A percentile compares a stretch with the other conserved stretches of the same genome.
These are phyloP conservation scores for Lycaon pictus DNA, from an alignment of 2,113 vertebrate genomes.

Conservation along the genomic window DNA sequence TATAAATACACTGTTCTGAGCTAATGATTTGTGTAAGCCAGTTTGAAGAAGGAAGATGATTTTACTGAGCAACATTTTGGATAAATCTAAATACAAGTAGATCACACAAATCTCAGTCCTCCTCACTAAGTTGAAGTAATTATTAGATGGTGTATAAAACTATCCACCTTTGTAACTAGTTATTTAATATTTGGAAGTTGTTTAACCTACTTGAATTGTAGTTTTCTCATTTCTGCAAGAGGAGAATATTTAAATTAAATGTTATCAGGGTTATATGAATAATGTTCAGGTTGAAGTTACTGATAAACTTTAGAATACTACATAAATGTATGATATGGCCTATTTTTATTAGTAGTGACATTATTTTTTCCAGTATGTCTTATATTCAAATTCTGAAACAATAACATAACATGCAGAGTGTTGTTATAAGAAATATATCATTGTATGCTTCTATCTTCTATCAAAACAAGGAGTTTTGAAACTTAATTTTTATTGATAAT, in stretches of 20 bases:
- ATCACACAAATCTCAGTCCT: background rate
- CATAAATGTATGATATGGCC: background rate
- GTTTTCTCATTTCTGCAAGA: slow-evolving; percentile 7
- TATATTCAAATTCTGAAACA: slow-evolving; percentile 8
- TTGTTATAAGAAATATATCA: background rate
- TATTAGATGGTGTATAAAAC: background rate
- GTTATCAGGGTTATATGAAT: background rate
- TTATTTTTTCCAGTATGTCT: slow-evolving; percentile 17
- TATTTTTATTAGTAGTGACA: background rate
- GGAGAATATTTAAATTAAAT: slow-evolving; percentile 2
- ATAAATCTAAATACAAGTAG: background rate
- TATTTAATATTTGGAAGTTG: background rate
- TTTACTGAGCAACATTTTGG: background rate
- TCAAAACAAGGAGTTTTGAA: background rate
- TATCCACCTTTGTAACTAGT: background rate
- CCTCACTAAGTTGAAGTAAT: background rate
- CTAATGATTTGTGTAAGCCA: background rate
- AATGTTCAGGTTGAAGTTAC: background rate
- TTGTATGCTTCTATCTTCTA: background rate
- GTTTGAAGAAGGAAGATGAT: background rate
- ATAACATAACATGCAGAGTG: background rate
- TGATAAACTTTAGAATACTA: background rate
- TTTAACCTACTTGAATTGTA: background rate
- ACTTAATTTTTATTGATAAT: background rate
- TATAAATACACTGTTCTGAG: background rate